Conservation (phyloP, 2,797 vertebrate genomes). For the Argya squamiceps region DNA sequence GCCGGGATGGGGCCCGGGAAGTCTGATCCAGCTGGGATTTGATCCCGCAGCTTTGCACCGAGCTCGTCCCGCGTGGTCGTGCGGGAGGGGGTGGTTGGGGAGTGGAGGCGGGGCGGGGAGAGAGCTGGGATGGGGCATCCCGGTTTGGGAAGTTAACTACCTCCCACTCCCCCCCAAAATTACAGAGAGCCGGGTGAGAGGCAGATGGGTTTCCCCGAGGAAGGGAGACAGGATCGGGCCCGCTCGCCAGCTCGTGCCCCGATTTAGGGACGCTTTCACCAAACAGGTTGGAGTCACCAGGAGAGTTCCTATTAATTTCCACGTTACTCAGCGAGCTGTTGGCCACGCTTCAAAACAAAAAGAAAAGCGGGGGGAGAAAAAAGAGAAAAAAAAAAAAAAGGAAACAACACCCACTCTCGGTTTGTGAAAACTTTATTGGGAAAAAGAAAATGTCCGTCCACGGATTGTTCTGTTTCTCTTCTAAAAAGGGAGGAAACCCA, state of each 20-base stretch:
- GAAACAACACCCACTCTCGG: too few relatives aligned
- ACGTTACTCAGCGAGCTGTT: background rate
- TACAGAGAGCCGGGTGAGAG: background rate
- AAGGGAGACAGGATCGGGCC: background rate
- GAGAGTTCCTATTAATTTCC: background rate
- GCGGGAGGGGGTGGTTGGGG: background rate
- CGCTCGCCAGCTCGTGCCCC: background rate
- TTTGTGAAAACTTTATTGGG: background rate
- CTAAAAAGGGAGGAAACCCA: background rate
- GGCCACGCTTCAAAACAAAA: background rate
- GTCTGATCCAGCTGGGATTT: background rate
- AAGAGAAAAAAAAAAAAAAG: accelerated
- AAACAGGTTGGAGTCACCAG: background rate
- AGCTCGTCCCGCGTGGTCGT: background rate
- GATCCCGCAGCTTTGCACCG: background rate
- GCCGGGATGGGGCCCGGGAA: background rate
- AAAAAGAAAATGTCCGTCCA: background rate
- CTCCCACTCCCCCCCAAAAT: accelerated
- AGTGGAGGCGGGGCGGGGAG: background rate
- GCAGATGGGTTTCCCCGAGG: background rate
- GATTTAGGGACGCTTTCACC: background rate
- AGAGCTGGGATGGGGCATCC: background rate
- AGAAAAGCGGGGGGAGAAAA: too few relatives aligned
- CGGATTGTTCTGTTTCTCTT: background rate
- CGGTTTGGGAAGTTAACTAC: background rate